phyloP scores from a whole-genome alignment of 2,113 vertebrate genomes.

The Leucopternis melanops region DNA sequence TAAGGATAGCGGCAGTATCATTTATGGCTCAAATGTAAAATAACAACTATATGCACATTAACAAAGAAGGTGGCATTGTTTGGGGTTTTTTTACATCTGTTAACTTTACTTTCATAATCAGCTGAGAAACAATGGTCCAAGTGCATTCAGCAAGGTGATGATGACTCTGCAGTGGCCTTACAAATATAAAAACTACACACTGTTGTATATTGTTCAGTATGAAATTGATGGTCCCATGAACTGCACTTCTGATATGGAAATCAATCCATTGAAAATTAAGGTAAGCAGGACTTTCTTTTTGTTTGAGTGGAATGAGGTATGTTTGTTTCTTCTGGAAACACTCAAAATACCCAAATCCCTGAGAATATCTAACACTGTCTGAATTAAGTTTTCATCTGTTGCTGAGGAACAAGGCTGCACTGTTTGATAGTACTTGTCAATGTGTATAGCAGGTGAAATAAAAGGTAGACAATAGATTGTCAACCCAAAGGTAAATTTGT shows the following conservation, averaged over 20 bases:
- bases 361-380: background rate
- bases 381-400: background rate
- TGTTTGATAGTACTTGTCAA: background rate
- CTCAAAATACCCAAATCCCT: background rate
- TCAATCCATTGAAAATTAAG: slow-evolving; percentile 90
- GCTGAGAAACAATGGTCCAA: slow-evolving; percentile 92
- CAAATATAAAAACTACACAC: slow-evolving; percentile 78
- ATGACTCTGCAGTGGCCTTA: slow-evolving; percentile 87
- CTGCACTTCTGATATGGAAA: slow-evolving; percentile 84
- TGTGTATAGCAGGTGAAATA: background rate
- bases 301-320: background rate
- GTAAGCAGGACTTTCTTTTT: slow-evolving; percentile 52
- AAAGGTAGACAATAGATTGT: background rate
- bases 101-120: slow-evolving; percentile 52
- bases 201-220: slow-evolving; percentile 85
- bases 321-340: background rate
- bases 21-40: background rate
- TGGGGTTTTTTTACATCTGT: background rate
- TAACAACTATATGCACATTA: background rate
- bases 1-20: background rate
- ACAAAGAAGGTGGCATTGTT: background rate
- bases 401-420: background rate
- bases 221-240: slow-evolving; percentile 95
- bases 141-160: slow-evolving; percentile 91
- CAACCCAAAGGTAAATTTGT: background rate